These are phyloP conservation scores for Sepiola atlantica DNA, from an alignment of 2,888 invertebrate genomes.

Conservation along the genomic window DNA sequence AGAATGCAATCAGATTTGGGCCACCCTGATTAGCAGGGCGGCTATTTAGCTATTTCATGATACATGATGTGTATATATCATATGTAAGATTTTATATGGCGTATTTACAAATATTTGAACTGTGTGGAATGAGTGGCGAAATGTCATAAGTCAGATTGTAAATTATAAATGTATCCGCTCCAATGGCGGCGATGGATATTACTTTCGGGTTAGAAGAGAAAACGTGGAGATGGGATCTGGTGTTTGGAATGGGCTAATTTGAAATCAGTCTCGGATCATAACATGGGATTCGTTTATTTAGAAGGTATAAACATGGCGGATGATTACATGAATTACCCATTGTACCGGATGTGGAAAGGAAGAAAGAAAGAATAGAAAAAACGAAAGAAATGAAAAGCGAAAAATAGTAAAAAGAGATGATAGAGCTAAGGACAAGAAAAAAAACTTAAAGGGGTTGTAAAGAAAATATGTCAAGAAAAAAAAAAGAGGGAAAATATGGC, in stretches of 20 bases:
- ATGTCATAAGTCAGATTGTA: neutral
- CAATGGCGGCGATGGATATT: neutral
- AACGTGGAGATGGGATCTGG: neutral
- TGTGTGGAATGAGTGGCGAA: neutral
- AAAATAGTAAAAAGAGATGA: neutral
- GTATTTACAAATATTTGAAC: constrained; percentile 17
- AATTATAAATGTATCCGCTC: neutral
- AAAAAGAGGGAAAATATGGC: neutral
- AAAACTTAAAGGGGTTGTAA: neutral
- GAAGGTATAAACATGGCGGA: neutral
- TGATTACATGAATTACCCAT: neutral
- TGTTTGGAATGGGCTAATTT: neutral
- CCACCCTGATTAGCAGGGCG: neutral
- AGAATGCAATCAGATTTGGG: too few relatives aligned
- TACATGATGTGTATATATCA: neutral
- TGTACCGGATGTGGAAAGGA: neutral
- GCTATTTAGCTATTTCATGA: neutral
- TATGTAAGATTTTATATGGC: neutral
- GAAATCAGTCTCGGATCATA: neutral
- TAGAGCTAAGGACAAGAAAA: neutral
- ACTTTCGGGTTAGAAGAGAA: neutral
- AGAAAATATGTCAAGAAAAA: too few relatives aligned
- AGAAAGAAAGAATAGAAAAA: neutral
- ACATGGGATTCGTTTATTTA: neutral
- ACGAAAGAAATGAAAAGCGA: neutral